Conservation (phyloP, 2,888 invertebrate genomes). For the Azorinus chamasolen region DNA sequence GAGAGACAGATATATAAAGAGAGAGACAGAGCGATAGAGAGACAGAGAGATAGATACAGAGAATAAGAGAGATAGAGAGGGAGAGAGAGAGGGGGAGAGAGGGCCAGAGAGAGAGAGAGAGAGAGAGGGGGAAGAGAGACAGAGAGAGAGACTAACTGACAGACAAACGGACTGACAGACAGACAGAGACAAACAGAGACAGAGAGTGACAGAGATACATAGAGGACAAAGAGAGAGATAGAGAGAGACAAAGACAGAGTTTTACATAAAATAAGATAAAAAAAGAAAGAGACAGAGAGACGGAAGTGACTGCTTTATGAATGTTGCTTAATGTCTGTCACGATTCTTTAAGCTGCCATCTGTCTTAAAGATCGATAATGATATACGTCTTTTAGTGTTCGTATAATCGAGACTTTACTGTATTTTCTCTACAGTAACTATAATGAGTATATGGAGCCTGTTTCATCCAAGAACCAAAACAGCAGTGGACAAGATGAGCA, state of each 20-base stretch:
- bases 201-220: background rate
- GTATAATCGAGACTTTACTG: no score
- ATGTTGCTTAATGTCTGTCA: no score
- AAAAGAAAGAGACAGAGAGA: background rate
- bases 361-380: no score
- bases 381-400: no score
- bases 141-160: background rate
- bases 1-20: background rate
- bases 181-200: background rate
- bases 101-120: background rate
- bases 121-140: background rate
- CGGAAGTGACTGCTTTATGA: background rate
- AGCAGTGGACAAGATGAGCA: no score
- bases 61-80: no score
- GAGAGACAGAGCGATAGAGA: background rate
- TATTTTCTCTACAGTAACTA: no score
- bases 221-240: background rate
- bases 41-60: no score
- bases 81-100: background rate
- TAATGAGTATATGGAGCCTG: no score
- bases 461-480: no score
- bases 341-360: no score
- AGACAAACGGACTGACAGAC: no score
- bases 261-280: background rate
- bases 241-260: background rate